Conservation (phyloP, 2,888 invertebrate species). For the Dascillus cervinus region DNA sequence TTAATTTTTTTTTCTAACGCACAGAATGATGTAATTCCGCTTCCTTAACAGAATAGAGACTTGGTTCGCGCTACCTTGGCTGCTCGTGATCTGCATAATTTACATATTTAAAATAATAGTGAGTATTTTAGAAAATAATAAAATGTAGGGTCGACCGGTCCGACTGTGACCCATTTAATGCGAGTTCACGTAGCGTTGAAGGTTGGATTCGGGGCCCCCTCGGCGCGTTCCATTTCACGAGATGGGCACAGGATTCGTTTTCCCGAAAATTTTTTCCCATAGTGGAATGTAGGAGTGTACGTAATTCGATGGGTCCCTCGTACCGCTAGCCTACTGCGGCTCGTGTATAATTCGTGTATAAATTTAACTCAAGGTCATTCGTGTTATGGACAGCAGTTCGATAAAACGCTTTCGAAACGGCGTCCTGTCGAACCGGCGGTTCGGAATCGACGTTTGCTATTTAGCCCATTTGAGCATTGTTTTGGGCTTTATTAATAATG, state of each 20-base stretch:
- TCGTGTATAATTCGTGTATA: constrained; percentile 27
- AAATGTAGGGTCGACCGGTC: constrained; percentile 6
- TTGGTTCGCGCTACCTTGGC: too few species aligned
- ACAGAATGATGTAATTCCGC: too few species aligned
- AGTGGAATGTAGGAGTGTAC: constrained; percentile 19
- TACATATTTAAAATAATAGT: too few species aligned
- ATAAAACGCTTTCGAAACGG: constrained; percentile 11
- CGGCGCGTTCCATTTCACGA: background rate
- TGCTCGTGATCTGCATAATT: too few species aligned
- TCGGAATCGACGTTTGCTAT: too few species aligned
- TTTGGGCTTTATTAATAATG: too few species aligned
- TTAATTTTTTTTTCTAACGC: too few species aligned
- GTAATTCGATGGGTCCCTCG: constrained; percentile 17
- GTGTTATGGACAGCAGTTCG: constrained; percentile 23
- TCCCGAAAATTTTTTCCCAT: background rate
- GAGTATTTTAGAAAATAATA: constrained; percentile 5
- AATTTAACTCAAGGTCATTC: constrained; percentile 29
- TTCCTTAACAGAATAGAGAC: too few species aligned
- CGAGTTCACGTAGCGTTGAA: constrained; percentile 5
- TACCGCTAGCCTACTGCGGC: constrained; percentile 12
- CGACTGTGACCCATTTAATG: constrained; percentile 8
- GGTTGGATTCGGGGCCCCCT: constrained; percentile 5
- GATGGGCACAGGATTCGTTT: background rate
- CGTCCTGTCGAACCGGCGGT: background rate
- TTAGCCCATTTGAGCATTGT: too few species aligned